Evolutionary conservation across 1,140 invertebrate genomes (phyloP), one percentile per base, ranked within the genome.

Genomic region (Daktulosphaira vitifoliae): DNA sequence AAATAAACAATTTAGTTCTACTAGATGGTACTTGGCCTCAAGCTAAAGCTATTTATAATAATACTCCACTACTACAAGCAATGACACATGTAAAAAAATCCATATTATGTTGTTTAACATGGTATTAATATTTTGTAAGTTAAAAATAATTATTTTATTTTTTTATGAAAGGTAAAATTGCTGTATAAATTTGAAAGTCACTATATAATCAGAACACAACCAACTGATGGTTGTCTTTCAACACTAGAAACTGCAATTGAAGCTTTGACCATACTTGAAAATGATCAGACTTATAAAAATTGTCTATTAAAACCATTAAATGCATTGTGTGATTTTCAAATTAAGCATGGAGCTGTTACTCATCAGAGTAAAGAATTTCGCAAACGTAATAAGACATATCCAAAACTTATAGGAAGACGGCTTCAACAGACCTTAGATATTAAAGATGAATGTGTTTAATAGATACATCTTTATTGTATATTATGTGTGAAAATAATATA

Each of bases 11-110:
- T 25, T 77, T 96, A 39, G 78, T 96, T 44, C 75, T 96, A 52
- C 81, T 96, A 68, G 92, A 96, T 81, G 92, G 92, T 26, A 96
- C 92, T 33, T 96, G 92, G 92, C 84, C 88, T 16, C 92, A 96
- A 79, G 90, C 92, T 11, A 92, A 91, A 77, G 85, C 85, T 15
- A 89, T 90, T 65, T 89, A 86, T 76, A 81, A 86, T 39, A 82
- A 84, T 46, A 87, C 84, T 74, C 79, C 82, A n/a, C 75, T 80
- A 29, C 73, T 90, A 42, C 82, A 83, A 70, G 76, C 75, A 50
- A 72, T 89, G 46, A 81, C 78, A 68, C 84, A 88, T 71, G 71
- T 72, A 52, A 52, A 48, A 20, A 6, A 6, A 33, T 6, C 5
- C 29, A 33, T 33, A 6, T 33, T 33, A 6, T 33, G 11, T 33